phyloP scores from a whole-genome alignment of 1,140 invertebrate species.

The Periplaneta americana region DNA sequence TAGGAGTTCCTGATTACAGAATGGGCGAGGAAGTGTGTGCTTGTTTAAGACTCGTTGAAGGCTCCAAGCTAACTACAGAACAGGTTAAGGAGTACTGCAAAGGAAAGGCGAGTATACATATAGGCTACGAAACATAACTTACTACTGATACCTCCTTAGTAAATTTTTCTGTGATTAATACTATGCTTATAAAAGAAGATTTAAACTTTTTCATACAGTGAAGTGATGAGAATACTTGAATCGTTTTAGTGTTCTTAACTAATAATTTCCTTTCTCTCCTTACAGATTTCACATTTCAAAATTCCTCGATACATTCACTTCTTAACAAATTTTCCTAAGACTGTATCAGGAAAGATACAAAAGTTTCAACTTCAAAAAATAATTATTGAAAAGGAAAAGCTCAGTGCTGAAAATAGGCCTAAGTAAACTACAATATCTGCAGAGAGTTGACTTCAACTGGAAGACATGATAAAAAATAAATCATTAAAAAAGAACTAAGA shows the following conservation, averaged over 20 bases:
- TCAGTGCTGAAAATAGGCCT: too few relatives aligned
- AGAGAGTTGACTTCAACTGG: too few relatives aligned
- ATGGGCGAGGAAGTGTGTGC: slow-evolving; percentile 84
- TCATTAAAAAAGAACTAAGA: too few relatives aligned
- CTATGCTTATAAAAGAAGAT: neutral
- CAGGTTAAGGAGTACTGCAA: slow-evolving; percentile 63
- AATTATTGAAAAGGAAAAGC: too few relatives aligned
- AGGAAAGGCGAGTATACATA: slow-evolving; percentile 45
- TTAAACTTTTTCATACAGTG: neutral
- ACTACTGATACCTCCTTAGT: too few relatives aligned
- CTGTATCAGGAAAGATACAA: slow-evolving; percentile 78
- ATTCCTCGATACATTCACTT: slow-evolving; percentile 70
- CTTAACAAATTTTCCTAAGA: slow-evolving; percentile 71
- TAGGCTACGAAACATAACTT: neutral
- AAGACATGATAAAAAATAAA: too few relatives aligned
- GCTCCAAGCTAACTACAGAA: slow-evolving; percentile 42
- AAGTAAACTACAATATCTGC: too few relatives aligned
- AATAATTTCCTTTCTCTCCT: slow-evolving; percentile 16
- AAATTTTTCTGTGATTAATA: too few relatives aligned
- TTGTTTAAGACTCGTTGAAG: slow-evolving; percentile 56
- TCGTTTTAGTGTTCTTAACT: neutral
- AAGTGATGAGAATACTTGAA: neutral
- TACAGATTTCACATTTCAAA: slow-evolving; percentile 73
- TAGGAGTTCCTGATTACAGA: slow-evolving; percentile 74
- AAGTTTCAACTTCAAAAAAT: slow-evolving; percentile 58